Base-by-base conservation (phyloP, 1,140 invertebrate genomes). In the Dreissena rostriformis region DNA sequence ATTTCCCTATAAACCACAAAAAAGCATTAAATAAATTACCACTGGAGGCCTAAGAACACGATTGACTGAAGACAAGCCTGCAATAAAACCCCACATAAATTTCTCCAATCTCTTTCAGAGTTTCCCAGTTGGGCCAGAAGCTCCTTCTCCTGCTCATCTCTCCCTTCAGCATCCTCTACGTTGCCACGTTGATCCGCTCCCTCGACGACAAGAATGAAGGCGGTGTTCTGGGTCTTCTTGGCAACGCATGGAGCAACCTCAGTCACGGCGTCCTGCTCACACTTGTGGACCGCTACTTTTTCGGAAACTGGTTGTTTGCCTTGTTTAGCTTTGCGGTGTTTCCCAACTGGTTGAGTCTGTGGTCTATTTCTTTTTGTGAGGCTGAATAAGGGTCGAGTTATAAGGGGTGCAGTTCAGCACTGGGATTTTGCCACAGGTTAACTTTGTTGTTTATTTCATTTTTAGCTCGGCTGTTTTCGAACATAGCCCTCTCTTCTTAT, bases 241-340 rank as follows among this genome's bases (percentile, higher is more conserved):
- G 72, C 6, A 81, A 86, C 51, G 82, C 87, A 7, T 92, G 86
- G 87, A 53, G 29, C 17, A 73, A 63, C 19, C 71, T 90, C 39
- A 91, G 97, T 92, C 95, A 97, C 90, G 96, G 96, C 14, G 94
- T 97, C 17, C 95, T 97, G 87, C 97, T 96, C 89, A 95, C 96
- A 66, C 95, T 98, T 55, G 95, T 97, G 4, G 97, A 98, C 93
- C 96, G 96, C 39, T 96, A 97, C 94, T 94, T 96, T 57, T 96
- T 96, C 88, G 95, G 95, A 15, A 96, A 95, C 90, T 96, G 95
- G 95, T 93, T 95, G 26, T 96, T 95, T 87, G 93, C 94, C 78
- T 92, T 96, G 17, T 93, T 94, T n/a, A 93, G 93, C 81, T 91
- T 94, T 22, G 91, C 95, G 49, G 91, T 96, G 71, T 90, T 96